A percentile compares a stretch with the other conserved stretches of the same genome.
phyloP scores from a whole-genome alignment of 2,113 vertebrate genomes.

The Telmatochromis sp. region DNA sequence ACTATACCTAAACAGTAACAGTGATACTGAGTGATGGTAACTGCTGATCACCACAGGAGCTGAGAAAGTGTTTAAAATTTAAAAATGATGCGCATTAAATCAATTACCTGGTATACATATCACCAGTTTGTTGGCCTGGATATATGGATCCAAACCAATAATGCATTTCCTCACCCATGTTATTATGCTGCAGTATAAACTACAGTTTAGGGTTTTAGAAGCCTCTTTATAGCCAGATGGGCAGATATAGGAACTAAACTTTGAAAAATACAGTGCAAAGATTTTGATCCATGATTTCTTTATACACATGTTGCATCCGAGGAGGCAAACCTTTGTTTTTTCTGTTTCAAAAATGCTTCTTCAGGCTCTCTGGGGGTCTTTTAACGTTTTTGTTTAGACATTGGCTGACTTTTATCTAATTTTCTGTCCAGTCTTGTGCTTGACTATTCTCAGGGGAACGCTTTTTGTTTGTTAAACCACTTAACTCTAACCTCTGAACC shows the following conservation, averaged over 20 bases:
- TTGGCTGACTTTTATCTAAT: neutral
- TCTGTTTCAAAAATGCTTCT: neutral
- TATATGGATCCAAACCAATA: neutral
- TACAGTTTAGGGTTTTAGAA: neutral
- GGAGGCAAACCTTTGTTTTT: neutral
- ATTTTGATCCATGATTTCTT: neutral
- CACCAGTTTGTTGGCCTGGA: neutral
- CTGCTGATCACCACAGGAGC: neutral
- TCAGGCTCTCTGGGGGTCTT: neutral
- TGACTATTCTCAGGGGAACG: neutral
- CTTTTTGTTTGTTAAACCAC: neutral
- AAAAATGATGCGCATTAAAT: neutral
- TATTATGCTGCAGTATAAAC: neutral
- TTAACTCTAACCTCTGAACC: neutral
- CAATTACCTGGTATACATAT: neutral
- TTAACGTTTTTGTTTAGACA: neutral
- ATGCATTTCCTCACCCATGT: neutral
- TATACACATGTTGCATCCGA: neutral
- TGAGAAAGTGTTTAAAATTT: neutral
- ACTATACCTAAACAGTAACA: neutral
- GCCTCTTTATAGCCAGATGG: neutral
- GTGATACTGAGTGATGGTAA: neutral
- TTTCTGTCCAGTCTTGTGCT: neutral
- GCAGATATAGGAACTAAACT: neutral
- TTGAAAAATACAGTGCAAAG: neutral